Percentiles rank a stretch among this genome's conserved stretches.
phyloP scores from a whole-genome alignment of 2,797 vertebrate genomes.

The Muscicapa striata region DNA sequence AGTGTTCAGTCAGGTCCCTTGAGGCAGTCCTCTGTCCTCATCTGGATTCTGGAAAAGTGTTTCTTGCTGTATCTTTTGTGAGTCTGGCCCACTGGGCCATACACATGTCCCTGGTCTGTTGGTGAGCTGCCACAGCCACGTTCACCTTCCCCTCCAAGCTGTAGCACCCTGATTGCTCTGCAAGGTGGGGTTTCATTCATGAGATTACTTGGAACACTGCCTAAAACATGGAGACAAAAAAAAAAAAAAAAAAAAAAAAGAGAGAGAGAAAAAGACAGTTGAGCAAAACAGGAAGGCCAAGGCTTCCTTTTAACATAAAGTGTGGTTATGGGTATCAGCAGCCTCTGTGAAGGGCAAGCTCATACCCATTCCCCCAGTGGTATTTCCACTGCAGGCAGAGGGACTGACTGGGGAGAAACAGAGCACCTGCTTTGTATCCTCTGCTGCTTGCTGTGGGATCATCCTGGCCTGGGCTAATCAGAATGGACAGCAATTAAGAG shows the following conservation, averaged over 20 bases:
- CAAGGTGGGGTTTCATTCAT: background rate
- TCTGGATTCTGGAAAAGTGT: background rate
- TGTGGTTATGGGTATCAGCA: background rate
- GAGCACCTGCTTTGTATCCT: background rate
- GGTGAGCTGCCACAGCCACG: accelerated
- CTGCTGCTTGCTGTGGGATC: background rate
- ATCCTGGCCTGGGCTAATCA: background rate
- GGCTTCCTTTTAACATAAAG: background rate
- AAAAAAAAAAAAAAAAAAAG: background rate
- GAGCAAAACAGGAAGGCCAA: background rate
- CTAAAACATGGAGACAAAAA: background rate
- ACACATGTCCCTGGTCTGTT: accelerated
- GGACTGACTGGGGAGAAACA: background rate
- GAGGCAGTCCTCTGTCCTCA: background rate
- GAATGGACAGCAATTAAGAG: slow-evolving; percentile 40
- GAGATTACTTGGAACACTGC: background rate
- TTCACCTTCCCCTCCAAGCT: background rate
- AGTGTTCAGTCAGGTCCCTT: background rate
- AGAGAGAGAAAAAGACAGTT: background rate
- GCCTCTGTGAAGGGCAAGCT: background rate
- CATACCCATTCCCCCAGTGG: background rate
- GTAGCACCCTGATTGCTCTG: background rate
- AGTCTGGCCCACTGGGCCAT: accelerated
- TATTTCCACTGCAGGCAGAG: background rate
- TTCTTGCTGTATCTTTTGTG: background rate